A percentile compares a stretch with the other conserved stretches of the same genome.
Evolutionary conservation across 2,888 invertebrate species (phyloP).

Genomic region (Andrena marginata): DNA sequence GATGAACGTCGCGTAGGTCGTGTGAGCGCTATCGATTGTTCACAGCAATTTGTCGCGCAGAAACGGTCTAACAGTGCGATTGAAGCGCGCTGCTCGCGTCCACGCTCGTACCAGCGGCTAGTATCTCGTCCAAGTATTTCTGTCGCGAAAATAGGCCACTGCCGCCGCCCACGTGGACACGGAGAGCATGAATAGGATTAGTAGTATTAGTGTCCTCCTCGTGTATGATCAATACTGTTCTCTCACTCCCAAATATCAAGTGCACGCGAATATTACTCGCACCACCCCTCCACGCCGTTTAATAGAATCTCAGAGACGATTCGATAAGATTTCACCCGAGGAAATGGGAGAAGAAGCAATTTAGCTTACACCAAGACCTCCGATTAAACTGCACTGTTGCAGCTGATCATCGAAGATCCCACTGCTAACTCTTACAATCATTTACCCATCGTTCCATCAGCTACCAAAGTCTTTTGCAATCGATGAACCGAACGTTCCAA

Average conservation of each 20-base stretch:
- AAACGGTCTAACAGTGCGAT: conserved; percentile 32
- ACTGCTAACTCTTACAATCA: not conserved
- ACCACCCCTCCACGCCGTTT: not conserved
- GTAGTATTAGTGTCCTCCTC: not conserved
- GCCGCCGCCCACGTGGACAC: conserved; percentile 63
- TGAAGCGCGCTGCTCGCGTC: not conserved
- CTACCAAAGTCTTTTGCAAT: too few relatives aligned
- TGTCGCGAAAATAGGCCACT: conserved; percentile 65
- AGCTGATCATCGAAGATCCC: not conserved
- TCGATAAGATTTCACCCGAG: not conserved
- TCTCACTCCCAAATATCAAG: not conserved
- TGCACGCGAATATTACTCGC: not conserved
- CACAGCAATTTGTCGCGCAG: conserved; percentile 8
- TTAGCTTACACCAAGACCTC: too few relatives aligned
- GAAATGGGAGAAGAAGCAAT: not conserved
- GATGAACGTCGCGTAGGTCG: not conserved
- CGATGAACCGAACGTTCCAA: not conserved
- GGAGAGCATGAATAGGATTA: conserved; percentile 10
- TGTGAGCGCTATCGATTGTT: not conserved
- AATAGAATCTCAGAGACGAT: not conserved
- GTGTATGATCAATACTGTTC: conserved; percentile 3
- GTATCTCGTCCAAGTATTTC: conserved; percentile 56
- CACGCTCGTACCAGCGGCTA: not conserved
- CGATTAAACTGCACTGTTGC: not conserved
- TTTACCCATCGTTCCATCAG: too few relatives aligned